These are phyloP conservation scores for Setipinna tenuifilis DNA, from an alignment of 2,797 vertebrate genomes.

Conservation along the genomic window DNA sequence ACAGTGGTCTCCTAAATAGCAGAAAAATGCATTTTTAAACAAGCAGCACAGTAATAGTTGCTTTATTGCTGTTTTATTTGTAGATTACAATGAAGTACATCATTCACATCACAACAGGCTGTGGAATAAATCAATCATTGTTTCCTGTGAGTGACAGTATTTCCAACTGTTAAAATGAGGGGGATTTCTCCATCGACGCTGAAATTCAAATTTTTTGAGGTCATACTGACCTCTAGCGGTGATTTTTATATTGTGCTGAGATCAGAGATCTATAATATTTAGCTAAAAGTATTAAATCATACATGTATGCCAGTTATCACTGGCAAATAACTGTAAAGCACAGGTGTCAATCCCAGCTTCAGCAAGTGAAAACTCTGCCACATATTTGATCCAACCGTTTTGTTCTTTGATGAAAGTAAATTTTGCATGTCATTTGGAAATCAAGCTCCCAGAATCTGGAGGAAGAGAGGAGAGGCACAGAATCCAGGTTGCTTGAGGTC, in stretches of 20 bases:
- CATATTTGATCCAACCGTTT: no score
- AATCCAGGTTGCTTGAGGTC: no score
- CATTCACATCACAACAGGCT: neutral
- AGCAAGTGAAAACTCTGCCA: no score
- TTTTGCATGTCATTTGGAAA: no score
- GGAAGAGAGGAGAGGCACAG: no score
- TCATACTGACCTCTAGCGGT: conserved; percentile 2
- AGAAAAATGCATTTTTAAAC: neutral
- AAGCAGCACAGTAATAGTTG: neutral
- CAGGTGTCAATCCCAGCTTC: no score
- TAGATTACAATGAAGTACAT: neutral
- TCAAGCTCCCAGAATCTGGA: no score
- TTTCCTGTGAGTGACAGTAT: neutral
- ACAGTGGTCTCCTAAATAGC: neutral
- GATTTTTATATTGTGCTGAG: neutral
- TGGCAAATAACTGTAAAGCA: neutral
- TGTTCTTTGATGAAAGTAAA: no score
- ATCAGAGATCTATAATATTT: neutral
- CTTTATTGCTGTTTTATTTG: neutral
- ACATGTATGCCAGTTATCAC: neutral
- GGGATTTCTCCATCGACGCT: neutral
- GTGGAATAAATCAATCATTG: neutral
- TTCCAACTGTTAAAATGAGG: neutral
- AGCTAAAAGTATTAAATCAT: neutral
- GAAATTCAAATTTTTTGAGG: neutral